These are phyloP conservation scores for Phalacrocorax brasilianus DNA, from an alignment of 2,113 vertebrate genomes.

Conservation along the genomic window DNA sequence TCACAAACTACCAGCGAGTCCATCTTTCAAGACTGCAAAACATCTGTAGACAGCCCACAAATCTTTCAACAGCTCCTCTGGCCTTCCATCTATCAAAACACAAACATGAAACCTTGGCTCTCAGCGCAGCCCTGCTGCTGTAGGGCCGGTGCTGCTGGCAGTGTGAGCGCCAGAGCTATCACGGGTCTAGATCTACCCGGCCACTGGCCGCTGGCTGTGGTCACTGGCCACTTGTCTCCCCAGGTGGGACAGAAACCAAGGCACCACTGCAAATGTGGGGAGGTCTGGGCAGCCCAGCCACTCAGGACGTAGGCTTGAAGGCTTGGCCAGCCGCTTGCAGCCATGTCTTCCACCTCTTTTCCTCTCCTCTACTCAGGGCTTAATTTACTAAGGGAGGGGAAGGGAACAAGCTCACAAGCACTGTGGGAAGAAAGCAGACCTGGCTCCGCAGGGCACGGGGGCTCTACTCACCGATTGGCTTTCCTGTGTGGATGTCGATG, in stretches of 20 bases:
- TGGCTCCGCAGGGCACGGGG: fast-evolving
- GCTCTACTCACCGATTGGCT: conserved; percentile 81
- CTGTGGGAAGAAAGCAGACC: background rate
- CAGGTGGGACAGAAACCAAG: background rate
- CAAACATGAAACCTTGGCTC: background rate
- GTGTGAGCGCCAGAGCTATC: fast-evolving
- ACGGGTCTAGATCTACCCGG: background rate
- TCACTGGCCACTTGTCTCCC: background rate
- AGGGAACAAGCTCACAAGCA: background rate
- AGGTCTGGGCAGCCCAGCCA: background rate
- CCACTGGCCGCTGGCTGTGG: background rate
- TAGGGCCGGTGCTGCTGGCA: background rate
- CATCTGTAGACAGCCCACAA: background rate
- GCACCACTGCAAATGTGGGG: background rate
- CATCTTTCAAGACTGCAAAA: background rate
- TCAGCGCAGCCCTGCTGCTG: background rate
- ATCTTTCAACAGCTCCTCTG: background rate
- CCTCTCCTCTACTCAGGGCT: background rate
- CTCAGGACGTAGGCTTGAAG: background rate
- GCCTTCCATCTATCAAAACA: background rate
- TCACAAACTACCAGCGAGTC: background rate
- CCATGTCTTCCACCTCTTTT: background rate
- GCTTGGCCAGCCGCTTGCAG: background rate
- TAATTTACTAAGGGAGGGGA: background rate
- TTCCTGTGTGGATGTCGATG: conserved; percentile 89